Percentiles rank a stretch among this genome's conserved stretches.
Evolutionary conservation across 2,888 invertebrate species (phyloP).

Genomic region (Cyclophora albipunctata): DNA sequence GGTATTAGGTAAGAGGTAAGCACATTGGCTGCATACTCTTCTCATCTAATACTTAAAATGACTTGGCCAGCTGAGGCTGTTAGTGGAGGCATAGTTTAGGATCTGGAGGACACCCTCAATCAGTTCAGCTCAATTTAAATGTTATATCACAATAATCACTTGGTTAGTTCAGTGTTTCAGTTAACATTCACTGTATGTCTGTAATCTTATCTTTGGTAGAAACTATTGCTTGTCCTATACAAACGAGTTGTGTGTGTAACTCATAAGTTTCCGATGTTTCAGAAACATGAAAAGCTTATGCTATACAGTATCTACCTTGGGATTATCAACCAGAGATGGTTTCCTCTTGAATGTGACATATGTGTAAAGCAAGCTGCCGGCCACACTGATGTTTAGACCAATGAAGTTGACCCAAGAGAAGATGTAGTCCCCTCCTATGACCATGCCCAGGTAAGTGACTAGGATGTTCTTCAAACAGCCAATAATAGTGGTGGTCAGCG

Average conservation of each 20-base stretch:
- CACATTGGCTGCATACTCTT: no score
- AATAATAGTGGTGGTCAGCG: constrained; percentile 98
- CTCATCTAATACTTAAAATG: no score
- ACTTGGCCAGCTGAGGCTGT: no score
- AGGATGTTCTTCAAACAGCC: constrained; percentile 98
- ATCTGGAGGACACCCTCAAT: no score
- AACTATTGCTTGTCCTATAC: constrained; percentile 36
- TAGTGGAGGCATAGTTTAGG: no score
- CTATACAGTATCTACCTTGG: constrained; percentile 61
- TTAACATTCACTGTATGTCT: no score
- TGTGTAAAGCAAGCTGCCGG: constrained; percentile 89
- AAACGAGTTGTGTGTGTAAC: constrained; percentile 3
- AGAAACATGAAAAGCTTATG: constrained; percentile 11
- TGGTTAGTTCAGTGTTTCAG: no score
- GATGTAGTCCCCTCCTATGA: constrained; percentile 97
- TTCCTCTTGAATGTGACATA: constrained; percentile 88
- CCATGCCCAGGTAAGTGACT: constrained; percentile 98
- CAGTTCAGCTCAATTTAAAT: no score
- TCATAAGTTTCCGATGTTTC: constrained; percentile 29
- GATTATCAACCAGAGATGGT: constrained; percentile 51
- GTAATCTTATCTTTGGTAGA: constrained; percentile 38
- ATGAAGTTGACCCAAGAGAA: constrained; percentile 96
- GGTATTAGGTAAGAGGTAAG: no score
- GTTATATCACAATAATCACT: no score
- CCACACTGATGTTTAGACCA: constrained; percentile 95